Evolutionary conservation across 2,888 invertebrate species (phyloP).

Genomic region (Acleris emargana): DNA sequence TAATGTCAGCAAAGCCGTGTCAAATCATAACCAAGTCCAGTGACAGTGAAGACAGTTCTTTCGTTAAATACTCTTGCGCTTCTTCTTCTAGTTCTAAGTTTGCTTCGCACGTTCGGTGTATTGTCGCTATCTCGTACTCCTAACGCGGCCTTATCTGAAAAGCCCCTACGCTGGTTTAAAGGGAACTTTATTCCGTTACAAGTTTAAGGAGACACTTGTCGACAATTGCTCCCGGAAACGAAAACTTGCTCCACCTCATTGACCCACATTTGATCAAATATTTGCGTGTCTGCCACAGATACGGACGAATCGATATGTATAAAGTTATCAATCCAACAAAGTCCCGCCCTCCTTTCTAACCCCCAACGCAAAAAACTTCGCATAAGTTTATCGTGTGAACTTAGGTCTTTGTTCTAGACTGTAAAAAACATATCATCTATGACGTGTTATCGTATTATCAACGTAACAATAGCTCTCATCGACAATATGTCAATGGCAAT

Average conservation of each 20-base stretch:
- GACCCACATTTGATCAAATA: conserved; percentile 22
- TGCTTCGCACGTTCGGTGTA: neutral
- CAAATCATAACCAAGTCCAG: neutral
- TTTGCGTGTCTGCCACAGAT: conserved; percentile 1
- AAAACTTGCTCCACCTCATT: conserved; percentile 16
- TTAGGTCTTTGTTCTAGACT: no score
- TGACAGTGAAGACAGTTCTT: no score
- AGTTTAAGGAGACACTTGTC: conserved; percentile 15
- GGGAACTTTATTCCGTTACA: conserved; percentile 20
- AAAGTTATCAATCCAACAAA: neutral
- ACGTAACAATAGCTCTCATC: no score
- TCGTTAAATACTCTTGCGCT: no score
- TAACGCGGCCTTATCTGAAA: conserved; percentile 4
- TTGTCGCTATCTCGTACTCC: neutral
- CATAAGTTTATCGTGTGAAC: no score
- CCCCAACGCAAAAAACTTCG: no score
- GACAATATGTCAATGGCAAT: no score
- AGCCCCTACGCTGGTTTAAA: conserved; percentile 14
- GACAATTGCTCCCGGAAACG: conserved; percentile 1
- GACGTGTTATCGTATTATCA: no score
- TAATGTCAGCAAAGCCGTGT: no score
- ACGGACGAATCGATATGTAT: neutral
- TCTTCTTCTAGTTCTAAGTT: no score
- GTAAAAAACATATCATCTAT: no score
- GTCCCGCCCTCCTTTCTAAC: no score